Percentiles rank a stretch among this genome's conserved stretches.
These are phyloP conservation scores for Anas bahamensis DNA, from an alignment of 2,797 vertebrate species.

Conservation along the genomic window DNA sequence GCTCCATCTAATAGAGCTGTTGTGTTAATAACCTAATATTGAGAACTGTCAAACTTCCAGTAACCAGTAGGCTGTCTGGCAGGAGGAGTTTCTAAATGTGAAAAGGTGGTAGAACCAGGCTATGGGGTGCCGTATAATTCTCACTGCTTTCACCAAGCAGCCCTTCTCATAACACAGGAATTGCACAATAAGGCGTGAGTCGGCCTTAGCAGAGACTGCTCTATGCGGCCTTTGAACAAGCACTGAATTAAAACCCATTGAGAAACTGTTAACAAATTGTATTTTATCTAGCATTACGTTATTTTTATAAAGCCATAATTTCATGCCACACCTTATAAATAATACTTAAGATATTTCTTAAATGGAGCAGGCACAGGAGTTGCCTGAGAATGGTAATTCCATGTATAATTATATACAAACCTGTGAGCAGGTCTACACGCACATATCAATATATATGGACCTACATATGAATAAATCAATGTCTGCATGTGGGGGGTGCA, in stretches of 20 bases:
- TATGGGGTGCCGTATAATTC: background rate
- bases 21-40: background rate
- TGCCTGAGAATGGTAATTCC: background rate
- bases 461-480: background rate
- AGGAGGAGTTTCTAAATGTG: background rate
- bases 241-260: background rate
- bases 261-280: background rate
- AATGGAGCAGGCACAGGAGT: background rate
- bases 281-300: conserved; percentile 9
- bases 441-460: conserved; percentile 3
- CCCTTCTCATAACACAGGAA: background rate
- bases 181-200: background rate
- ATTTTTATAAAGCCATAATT: conserved; percentile 37
- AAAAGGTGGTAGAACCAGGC: background rate
- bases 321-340: conserved; percentile 20
- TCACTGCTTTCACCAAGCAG: background rate
- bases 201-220: background rate
- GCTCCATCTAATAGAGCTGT: background rate
- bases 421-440: background rate
- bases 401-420: background rate
- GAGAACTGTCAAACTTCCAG: background rate
- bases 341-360: background rate
- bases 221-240: background rate
- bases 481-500: background rate
- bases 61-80: background rate